Evolutionary conservation across 2,888 invertebrate species (phyloP).

Genomic region (Hyles lineata): DNA sequence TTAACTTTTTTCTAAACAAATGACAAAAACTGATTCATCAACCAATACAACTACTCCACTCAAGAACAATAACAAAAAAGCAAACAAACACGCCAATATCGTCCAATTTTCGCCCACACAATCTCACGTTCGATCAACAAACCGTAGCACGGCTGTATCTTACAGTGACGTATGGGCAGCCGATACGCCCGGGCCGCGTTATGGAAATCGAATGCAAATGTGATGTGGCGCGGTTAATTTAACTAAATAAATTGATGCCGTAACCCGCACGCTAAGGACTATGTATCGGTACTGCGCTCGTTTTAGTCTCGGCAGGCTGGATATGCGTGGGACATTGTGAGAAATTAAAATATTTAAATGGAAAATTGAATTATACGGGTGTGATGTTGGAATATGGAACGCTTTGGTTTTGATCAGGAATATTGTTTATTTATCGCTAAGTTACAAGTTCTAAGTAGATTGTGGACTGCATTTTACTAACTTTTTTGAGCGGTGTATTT

Average conservation of each 20-base stretch:
- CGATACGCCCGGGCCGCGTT: conserved; percentile 76
- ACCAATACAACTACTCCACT: neutral
- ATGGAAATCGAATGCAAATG: conserved; percentile 85
- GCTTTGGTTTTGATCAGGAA: neutral
- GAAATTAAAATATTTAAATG: conserved; percentile 26
- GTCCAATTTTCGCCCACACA: conserved; percentile 53
- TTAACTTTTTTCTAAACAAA: no score
- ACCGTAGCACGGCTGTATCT: conserved; percentile 57
- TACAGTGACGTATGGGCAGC: conserved; percentile 79
- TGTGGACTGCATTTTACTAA: no score
- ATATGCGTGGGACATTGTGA: conserved; percentile 42
- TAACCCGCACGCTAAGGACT: conserved; percentile 63
- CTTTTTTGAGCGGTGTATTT: no score
- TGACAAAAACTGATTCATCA: no score
- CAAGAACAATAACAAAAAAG: neutral
- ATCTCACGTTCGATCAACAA: conserved; percentile 65
- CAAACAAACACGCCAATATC: conserved; percentile 44
- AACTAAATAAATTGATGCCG: conserved; percentile 80
- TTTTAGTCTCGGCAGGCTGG: conserved; percentile 52
- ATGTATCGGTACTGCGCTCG: conserved; percentile 69
- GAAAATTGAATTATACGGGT: conserved; percentile 15
- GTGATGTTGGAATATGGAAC: neutral
- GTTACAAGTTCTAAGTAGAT: no score
- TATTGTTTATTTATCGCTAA: neutral
- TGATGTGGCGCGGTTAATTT: conserved; percentile 77